Base-by-base conservation (phyloP, 2,888 invertebrate genomes). In the Thyatira batis region DNA sequence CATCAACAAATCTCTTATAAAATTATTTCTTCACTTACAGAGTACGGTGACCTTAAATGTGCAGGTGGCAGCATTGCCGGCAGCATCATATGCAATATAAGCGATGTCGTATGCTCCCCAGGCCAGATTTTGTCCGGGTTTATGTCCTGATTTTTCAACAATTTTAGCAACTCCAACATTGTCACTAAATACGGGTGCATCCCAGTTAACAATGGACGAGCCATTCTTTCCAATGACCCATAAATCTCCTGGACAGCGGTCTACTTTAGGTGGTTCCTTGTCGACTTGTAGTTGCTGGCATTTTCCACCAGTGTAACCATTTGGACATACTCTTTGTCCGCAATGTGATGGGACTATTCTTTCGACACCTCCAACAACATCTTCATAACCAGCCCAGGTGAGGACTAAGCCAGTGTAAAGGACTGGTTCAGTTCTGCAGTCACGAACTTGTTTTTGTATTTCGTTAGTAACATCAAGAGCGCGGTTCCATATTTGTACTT, bases 161-260 rank as follows among this genome's bases (percentile, higher is more conserved):
- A 97, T 93, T 76, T 93, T 95, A 0, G 94, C 94, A 2, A 98
- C 94, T 3, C 95, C 97, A 45, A 97, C 95, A 73, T 98, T 98
- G 74, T 98, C 98, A 65, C 95, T 96, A 79, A 98, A 98, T 57
- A 95, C 95, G 0, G 98, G 98, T 66, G 97, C 97, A 76, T 98
- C 98, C 98, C 98, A 98, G 17, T 94, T 95, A 0, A 98, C 98
- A 52, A 97, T 93, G 0, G 98, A 96, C 0, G 98, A 97, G 51
- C 97, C 98, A 71, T 98, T 98, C 80, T 96, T 96, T 8, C 97
- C 97, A 67, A 98, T 97, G 1, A 98, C 96, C 97, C 98, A 98
- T 51, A 98, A 92, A 85, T 98, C 98, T 11, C 97, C 97, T 5
- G 98, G 98, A 70, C 98, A 98, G 73, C 97, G 96, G 61, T 97